These are phyloP conservation scores for Thripadectes ignobilis DNA, from an alignment of 2,797 vertebrate genomes.

Conservation along the genomic window DNA sequence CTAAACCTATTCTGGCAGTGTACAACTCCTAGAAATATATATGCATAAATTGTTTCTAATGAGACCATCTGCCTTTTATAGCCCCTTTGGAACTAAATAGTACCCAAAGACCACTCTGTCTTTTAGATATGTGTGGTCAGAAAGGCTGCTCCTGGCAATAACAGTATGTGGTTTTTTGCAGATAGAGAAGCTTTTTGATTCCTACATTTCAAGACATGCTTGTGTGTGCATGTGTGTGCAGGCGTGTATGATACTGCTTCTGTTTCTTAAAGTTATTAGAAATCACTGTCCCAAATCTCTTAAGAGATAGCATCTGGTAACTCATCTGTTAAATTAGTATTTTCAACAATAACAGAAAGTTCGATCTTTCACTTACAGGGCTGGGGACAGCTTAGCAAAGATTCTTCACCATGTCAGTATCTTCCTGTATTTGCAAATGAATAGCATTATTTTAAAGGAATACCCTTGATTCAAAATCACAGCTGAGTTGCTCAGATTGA, in stretches of 20 bases:
- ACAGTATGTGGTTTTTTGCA: not conserved
- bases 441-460: not conserved
- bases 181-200: conserved; percentile 30
- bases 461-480: not conserved
- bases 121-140: conserved; percentile 79
- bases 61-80: conserved; percentile 85
- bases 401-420: not conserved
- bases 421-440: not conserved
- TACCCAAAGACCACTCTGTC: conserved; percentile 81
- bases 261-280: conserved; percentile 24
- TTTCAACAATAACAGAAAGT: conserved; percentile 19
- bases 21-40: conserved; percentile 83
- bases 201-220: not conserved
- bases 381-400: not conserved
- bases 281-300: conserved; percentile 4
- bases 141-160: conserved; percentile 60
- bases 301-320: conserved; percentile 5
- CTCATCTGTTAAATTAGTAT: conserved; percentile 26
- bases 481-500: not conserved
- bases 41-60: conserved; percentile 87
- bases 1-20: conserved; percentile 79
- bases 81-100: conserved; percentile 81
- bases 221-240: not conserved
- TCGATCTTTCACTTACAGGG: not conserved
- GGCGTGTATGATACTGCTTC: not conserved